These are phyloP conservation scores for Nothura maculosa DNA, from an alignment of 2,797 vertebrate species.

Conservation along the genomic window DNA sequence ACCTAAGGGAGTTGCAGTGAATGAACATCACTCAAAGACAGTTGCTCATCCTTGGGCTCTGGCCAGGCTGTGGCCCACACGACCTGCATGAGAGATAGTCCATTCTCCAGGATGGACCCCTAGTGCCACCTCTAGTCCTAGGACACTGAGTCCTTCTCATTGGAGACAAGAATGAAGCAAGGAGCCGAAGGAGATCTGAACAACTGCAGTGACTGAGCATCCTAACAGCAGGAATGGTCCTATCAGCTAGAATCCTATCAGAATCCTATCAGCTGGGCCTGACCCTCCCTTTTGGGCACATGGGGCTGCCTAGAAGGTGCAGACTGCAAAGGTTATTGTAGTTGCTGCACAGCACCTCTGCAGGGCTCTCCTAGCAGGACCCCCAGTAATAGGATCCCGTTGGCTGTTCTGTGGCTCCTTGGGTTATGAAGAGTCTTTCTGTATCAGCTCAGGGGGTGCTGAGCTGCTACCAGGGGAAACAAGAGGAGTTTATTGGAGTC, in stretches of 20 bases:
- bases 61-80: neutral
- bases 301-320: neutral
- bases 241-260: too few species aligned
- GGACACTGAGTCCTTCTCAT: neutral
- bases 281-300: neutral
- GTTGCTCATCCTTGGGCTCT: neutral
- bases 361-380: neutral
- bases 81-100: neutral
- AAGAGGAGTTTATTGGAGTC: neutral
- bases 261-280: too few species aligned
- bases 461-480: neutral
- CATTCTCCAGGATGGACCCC: neutral
- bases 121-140: accelerated
- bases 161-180: accelerated
- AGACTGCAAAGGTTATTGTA: accelerated
- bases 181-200: neutral
- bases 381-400: neutral
- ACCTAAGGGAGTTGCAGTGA: neutral
- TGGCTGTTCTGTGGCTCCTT: neutral
- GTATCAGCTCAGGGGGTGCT: neutral
- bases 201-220: neutral
- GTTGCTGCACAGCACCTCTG: neutral
- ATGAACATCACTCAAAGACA: accelerated
- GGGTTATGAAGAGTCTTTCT: neutral
- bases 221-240: neutral